Percentiles rank a stretch among this genome's conserved stretches.
phyloP scores from a whole-genome alignment of 2,113 vertebrate genomes.

The Silurus meridionalis region DNA sequence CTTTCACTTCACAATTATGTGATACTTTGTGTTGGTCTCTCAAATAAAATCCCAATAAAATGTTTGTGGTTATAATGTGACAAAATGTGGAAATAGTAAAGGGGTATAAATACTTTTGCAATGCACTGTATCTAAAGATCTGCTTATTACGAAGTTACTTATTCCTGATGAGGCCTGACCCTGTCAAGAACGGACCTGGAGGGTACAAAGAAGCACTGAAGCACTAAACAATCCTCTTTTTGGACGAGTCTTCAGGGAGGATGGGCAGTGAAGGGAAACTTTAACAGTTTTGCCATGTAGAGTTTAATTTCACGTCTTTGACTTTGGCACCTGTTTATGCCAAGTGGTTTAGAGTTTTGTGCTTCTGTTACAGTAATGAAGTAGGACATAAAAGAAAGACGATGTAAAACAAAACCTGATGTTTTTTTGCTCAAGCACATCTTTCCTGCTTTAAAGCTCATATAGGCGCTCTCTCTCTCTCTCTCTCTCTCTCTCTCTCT shows the following conservation, averaged over 20 bases:
- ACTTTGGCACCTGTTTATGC: slow-evolving; percentile 7
- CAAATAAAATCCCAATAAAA: no score
- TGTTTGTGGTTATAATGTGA: neutral
- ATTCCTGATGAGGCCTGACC: neutral
- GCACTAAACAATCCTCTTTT: neutral
- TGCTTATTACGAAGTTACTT: neutral
- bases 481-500: neutral
- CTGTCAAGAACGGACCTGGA: neutral
- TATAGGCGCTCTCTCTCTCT: neutral
- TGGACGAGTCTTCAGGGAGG: neutral
- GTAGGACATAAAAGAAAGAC: slow-evolving; percentile 9
- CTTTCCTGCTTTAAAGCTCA: neutral
- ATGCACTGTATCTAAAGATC: neutral
- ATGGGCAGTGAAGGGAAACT: neutral
- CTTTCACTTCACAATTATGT: no score
- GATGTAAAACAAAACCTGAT: neutral
- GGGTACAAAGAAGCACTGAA: neutral
- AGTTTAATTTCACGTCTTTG: neutral
- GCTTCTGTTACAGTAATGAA: slow-evolving; percentile 5
- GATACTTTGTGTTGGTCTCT: no score
- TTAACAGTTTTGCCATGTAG: neutral
- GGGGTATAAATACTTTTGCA: no score
- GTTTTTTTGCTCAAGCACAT: neutral
- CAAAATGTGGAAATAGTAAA: neutral
- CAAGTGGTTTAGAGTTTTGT: neutral